These are phyloP conservation scores for Oophaga pumilio DNA, from an alignment of 2,113 vertebrate genomes.

Conservation along the genomic window DNA sequence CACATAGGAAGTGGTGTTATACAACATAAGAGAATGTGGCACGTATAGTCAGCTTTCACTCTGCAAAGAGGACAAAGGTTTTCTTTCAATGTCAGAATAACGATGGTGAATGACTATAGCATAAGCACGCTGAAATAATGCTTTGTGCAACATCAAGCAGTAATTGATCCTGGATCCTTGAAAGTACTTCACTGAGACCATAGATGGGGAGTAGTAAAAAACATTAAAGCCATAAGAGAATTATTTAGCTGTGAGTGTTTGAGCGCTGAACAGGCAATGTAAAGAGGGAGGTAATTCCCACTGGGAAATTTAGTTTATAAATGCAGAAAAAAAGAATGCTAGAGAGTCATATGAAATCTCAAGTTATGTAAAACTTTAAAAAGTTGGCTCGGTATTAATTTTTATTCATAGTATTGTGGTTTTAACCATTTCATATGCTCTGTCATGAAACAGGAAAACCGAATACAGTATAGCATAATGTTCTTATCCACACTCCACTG, in stretches of 20 bases:
- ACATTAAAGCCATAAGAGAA: constrained; percentile 34
- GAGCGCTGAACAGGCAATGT: constrained; percentile 1
- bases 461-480: background rate
- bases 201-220: constrained; percentile 24
- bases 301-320: constrained; percentile 12
- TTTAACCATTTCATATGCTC: background rate
- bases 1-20: background rate
- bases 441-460: background rate
- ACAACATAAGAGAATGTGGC: background rate
- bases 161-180: constrained; percentile 32
- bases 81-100: constrained; percentile 44
- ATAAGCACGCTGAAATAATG: constrained; percentile 3
- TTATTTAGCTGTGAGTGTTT: constrained; percentile 32
- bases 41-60: constrained; percentile 12
- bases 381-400: background rate
- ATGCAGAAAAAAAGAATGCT: background rate
- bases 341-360: background rate
- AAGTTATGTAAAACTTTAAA: background rate
- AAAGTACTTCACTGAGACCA: constrained; percentile 42
- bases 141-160: constrained; percentile 43
- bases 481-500: background rate
- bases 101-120: background rate
- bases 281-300: constrained; percentile 5
- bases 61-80: constrained; percentile 18
- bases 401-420: background rate